phyloP scores from a whole-genome alignment of 2,797 vertebrate species.

The Okamejei kenojei region DNA sequence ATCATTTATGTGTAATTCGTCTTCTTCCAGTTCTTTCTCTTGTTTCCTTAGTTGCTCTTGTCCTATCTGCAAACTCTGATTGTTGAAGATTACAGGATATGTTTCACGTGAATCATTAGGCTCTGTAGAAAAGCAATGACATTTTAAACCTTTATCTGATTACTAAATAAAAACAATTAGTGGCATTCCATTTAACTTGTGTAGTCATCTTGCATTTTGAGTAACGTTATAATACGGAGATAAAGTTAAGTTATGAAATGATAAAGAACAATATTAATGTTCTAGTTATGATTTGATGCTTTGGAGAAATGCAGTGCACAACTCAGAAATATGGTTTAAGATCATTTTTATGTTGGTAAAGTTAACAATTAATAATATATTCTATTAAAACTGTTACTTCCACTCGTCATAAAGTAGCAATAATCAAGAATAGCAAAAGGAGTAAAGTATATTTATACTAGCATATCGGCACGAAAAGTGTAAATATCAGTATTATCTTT shows the following conservation, averaged over 20 bases:
- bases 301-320: neutral
- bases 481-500: neutral
- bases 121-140: slow-evolving; percentile 77
- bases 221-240: too few species aligned
- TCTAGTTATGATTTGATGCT: neutral
- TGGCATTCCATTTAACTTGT: neutral
- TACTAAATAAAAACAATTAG: neutral
- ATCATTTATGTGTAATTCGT: slow-evolving; percentile 47
- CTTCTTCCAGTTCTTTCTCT: slow-evolving; percentile 44
- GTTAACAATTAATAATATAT: neutral
- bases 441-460: neutral
- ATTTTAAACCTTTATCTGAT: slow-evolving; percentile 60
- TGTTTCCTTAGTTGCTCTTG: slow-evolving; percentile 52
- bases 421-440: neutral
- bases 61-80: slow-evolving; percentile 41
- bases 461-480: neutral
- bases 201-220: too few species aligned
- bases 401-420: neutral
- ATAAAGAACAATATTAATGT: neutral
- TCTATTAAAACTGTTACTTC: neutral
- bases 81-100: neutral
- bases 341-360: neutral
- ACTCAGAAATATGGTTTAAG: neutral
- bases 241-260: neutral
- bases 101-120: slow-evolving; percentile 51